These are phyloP conservation scores for Scrobipalpa costella DNA, from an alignment of 2,888 invertebrate species.

Conservation along the genomic window DNA sequence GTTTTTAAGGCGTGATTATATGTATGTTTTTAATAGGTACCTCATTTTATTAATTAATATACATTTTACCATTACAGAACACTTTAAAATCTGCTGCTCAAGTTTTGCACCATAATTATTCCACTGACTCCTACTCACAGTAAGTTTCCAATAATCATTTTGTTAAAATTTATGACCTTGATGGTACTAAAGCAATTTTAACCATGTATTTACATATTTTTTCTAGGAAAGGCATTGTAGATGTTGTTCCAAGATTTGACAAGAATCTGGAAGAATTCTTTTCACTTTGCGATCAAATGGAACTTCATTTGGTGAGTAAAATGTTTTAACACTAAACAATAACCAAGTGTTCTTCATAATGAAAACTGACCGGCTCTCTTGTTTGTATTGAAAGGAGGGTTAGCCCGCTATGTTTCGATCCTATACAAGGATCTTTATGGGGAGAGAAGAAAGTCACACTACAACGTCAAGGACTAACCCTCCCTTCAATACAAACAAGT, in stretches of 20 bases:
- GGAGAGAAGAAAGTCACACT: no score
- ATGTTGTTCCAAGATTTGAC: conserved; percentile 90
- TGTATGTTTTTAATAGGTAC: background rate
- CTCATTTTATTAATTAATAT: conserved; percentile 2
- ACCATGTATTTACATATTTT: conserved; percentile 25
- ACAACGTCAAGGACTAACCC: no score
- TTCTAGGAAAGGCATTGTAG: conserved; percentile 86
- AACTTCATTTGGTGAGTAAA: conserved; percentile 89
- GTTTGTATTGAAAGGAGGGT: no score
- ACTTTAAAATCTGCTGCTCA: conserved; percentile 94
- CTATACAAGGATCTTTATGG: no score
- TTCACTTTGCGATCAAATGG: conserved; percentile 97
- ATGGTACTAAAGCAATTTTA: background rate
- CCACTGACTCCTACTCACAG: conserved; percentile 90
- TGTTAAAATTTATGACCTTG: background rate
- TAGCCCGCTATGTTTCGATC: no score
- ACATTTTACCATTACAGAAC: conserved; percentile 77
- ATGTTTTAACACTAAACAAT: no score
- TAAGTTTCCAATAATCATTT: conserved; percentile 68
- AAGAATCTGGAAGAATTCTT: conserved; percentile 97
- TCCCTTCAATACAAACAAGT: no score
- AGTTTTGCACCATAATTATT: conserved; percentile 92
- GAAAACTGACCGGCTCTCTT: no score
- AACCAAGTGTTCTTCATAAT: no score
- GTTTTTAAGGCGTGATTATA: no score